Percentiles rank a stretch among this genome's conserved stretches.
These are phyloP conservation scores for Parapsyche elsis DNA, from an alignment of 1,140 invertebrate genomes.

Conservation along the genomic window DNA sequence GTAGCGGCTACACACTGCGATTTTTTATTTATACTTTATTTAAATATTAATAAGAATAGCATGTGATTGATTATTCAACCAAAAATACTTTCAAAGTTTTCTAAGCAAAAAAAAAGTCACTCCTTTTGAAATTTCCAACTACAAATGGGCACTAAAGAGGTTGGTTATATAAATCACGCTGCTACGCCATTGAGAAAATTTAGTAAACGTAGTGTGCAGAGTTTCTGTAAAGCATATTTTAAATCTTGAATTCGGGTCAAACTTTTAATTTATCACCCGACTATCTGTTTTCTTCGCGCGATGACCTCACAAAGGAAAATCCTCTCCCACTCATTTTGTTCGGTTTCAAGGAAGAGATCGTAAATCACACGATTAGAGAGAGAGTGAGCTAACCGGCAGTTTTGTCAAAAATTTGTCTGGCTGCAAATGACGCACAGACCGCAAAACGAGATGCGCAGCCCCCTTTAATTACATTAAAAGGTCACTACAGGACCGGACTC, in stretches of 20 bases:
- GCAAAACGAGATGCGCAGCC: constrained; percentile 4
- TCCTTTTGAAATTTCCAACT: no score
- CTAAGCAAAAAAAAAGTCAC: no score
- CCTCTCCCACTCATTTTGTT: not conserved
- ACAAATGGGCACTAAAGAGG: not conserved
- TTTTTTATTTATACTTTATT: no score
- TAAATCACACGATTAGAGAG: constrained; percentile 22
- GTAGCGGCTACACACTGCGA: no score
- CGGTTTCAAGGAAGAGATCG: not conserved
- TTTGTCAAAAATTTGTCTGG: constrained; percentile 20
- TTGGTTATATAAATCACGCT: not conserved
- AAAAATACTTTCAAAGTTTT: no score
- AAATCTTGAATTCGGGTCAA: constrained; percentile 26
- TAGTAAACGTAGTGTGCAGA: not conserved
- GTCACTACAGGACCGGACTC: constrained; percentile 10
- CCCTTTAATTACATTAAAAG: constrained; percentile 31
- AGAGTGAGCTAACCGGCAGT: not conserved
- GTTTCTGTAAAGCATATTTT: constrained; percentile 1
- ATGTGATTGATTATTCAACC: no score
- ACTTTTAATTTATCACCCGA: constrained; percentile 26
- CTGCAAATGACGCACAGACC: constrained; percentile 12
- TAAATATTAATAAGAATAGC: no score
- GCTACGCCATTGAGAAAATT: not conserved
- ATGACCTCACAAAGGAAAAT: constrained; percentile 20
- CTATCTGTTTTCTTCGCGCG: constrained; percentile 27